A percentile compares a stretch with the other conserved stretches of the same genome.
Conservation (phyloP, 2,888 invertebrate species). For the Scaptomyza flava region DNA sequence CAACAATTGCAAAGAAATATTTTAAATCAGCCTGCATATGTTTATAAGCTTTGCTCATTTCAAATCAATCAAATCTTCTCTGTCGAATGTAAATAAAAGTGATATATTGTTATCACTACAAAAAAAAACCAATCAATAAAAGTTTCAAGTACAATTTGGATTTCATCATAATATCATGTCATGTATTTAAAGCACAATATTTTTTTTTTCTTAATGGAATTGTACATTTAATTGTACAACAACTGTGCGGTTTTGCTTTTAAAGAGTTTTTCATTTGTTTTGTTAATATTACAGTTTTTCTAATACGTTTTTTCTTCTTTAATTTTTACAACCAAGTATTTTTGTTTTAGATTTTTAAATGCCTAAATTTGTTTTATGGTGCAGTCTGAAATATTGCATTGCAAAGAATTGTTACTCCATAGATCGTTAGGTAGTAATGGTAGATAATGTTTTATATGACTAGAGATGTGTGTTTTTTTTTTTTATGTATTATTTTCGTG, state of each 20-base stretch:
- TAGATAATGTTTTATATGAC: constrained; percentile 15
- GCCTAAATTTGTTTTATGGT: constrained; percentile 59
- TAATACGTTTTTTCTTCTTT: constrained; percentile 26
- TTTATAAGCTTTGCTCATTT: constrained; percentile 26
- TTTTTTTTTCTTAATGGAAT: constrained; percentile 9
- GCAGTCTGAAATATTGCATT: constrained; percentile 76
- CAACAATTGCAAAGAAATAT: constrained; percentile 65
- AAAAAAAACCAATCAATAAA: constrained; percentile 8
- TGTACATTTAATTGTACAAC: constrained; percentile 58
- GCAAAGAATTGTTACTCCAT: constrained; percentile 53
- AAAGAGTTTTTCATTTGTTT: constrained; percentile 16
- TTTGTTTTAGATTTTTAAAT: constrained; percentile 51
- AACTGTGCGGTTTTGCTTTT: constrained; percentile 57
- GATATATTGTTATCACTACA: constrained; percentile 57
- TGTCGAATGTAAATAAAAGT: constrained; percentile 69
- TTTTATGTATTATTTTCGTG: constrained; percentile 28
- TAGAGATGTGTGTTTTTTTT: constrained; percentile 23
- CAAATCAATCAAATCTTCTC: constrained; percentile 11
- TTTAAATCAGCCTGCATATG: constrained; percentile 24
- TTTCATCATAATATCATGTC: constrained; percentile 61
- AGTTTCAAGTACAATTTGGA: constrained; percentile 18
- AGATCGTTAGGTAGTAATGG: constrained; percentile 26
- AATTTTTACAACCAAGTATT: constrained; percentile 57
- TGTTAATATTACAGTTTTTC: constrained; percentile 43
- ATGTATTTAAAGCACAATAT: constrained; percentile 56